A percentile compares a stretch with the other conserved stretches of the same genome.
Conservation (phyloP, 2,888 invertebrate genomes). For the Uloborus plumipes region DNA sequence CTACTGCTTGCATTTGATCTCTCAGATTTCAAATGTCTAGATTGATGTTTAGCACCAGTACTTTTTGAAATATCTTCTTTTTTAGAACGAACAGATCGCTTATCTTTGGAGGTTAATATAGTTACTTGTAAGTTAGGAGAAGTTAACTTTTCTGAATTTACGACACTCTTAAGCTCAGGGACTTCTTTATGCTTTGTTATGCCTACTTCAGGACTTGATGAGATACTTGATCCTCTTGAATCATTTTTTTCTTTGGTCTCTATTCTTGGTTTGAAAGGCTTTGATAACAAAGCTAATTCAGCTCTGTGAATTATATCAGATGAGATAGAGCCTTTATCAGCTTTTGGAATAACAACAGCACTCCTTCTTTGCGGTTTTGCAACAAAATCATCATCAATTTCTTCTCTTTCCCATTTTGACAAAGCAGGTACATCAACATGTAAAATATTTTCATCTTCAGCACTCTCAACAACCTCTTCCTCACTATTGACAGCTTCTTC, state of each 20-base stretch:
- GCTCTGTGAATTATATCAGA: slow-evolving; percentile 90
- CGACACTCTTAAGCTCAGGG: slow-evolving; percentile 43
- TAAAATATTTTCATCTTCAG: slow-evolving; percentile 24
- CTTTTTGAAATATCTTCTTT: slow-evolving; percentile 22
- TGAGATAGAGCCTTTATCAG: slow-evolving; percentile 78
- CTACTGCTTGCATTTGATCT: neutral
- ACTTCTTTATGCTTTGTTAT: slow-evolving; percentile 35
- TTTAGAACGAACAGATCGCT: slow-evolving; percentile 56
- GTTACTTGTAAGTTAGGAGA: slow-evolving; percentile 47
- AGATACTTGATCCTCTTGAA: slow-evolving; percentile 36
- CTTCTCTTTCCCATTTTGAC: slow-evolving; percentile 91
- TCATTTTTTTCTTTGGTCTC: slow-evolving; percentile 54
- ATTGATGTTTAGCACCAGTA: neutral
- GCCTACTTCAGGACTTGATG: slow-evolving; percentile 19
- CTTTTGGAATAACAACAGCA: slow-evolving; percentile 67
- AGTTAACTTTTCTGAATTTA: slow-evolving; percentile 29
- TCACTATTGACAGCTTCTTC: slow-evolving; percentile 10
- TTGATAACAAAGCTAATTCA: slow-evolving; percentile 91
- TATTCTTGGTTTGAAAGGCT: slow-evolving; percentile 82
- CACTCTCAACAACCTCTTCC: slow-evolving; percentile 18
- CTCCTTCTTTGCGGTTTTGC: slow-evolving; percentile 25
- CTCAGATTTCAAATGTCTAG: slow-evolving; percentile 27
- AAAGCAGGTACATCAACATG: slow-evolving; percentile 76
- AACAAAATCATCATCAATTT: slow-evolving; percentile 69
- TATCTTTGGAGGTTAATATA: slow-evolving; percentile 52